A percentile compares a stretch with the other conserved stretches of the same genome.
phyloP scores from a whole-genome alignment of 2,888 invertebrate genomes.

The Reticulitermes lucifugus region DNA sequence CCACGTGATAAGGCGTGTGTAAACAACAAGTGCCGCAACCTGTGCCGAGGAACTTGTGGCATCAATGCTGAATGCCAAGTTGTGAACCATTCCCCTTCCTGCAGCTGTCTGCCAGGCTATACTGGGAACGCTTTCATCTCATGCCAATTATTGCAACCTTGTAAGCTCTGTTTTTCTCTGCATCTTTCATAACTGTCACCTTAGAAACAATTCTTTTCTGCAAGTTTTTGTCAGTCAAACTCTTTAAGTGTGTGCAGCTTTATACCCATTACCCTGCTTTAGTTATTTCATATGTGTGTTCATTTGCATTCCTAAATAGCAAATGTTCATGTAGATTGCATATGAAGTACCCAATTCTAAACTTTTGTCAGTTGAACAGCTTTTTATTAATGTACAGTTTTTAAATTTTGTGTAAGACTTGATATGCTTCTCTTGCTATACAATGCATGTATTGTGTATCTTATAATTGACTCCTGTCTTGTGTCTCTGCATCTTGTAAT shows the following conservation, averaged over 20 bases:
- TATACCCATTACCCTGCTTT: too few relatives aligned
- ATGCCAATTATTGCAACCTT: slow-evolving; percentile 67
- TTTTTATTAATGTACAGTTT: too few relatives aligned
- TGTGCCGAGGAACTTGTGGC: slow-evolving; percentile 85
- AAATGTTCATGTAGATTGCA: too few relatives aligned
- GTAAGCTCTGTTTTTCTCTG: slow-evolving; percentile 50
- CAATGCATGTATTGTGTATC: background rate
- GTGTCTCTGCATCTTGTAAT: slow-evolving; percentile 30
- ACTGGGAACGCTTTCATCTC: slow-evolving; percentile 83
- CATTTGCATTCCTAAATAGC: too few relatives aligned
- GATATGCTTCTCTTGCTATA: background rate
- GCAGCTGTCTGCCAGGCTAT: slow-evolving; percentile 78
- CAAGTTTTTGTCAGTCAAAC: too few relatives aligned
- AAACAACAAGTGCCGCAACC: slow-evolving; percentile 86
- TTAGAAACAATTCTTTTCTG: background rate
- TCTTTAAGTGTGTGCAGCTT: too few relatives aligned
- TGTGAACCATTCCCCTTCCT: slow-evolving; percentile 84
- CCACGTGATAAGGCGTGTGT: slow-evolving; percentile 79
- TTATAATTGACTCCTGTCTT: slow-evolving; percentile 5
- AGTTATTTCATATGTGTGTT: too few relatives aligned
- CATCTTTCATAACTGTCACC: background rate
- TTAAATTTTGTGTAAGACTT: too few relatives aligned
- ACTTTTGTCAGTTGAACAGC: too few relatives aligned
- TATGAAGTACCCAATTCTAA: too few relatives aligned
- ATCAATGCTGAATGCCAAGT: slow-evolving; percentile 86